Percentiles rank a stretch among this genome's conserved stretches.
Evolutionary conservation across 2,888 invertebrate species (phyloP).

Genomic region (Gisinianus flammeolus): DNA sequence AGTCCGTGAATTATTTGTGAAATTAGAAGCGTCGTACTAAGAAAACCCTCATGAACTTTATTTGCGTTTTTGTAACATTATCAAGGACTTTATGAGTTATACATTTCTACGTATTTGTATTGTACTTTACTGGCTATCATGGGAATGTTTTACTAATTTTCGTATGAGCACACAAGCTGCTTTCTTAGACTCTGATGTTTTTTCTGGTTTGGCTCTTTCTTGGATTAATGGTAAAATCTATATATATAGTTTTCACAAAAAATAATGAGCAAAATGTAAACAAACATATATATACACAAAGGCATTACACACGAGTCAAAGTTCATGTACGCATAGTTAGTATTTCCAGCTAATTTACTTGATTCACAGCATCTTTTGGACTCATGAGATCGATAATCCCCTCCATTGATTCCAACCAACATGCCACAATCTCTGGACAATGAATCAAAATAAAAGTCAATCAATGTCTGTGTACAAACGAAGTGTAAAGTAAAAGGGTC

Average conservation of each 20-base stretch:
- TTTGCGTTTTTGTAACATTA: no score
- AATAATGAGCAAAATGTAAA: background rate
- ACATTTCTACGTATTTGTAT: background rate
- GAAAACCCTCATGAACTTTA: no score
- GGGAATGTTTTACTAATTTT: background rate
- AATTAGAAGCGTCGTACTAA: background rate
- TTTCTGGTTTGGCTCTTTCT: background rate
- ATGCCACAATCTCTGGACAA: constrained; percentile 6
- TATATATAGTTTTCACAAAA: background rate
- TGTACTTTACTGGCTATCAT: background rate
- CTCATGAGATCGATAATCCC: constrained; percentile 27
- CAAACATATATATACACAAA: background rate
- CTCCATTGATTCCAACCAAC: constrained; percentile 29
- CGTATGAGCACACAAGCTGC: constrained; percentile 25
- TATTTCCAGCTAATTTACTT: no score
- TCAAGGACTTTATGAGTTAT: background rate
- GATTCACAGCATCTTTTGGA: constrained; percentile 20
- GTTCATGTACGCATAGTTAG: no score
- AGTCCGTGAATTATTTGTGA: background rate
- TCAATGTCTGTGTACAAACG: no score
- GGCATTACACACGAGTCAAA: no score
- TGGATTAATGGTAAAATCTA: constrained; percentile 15
- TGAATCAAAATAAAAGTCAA: no score
- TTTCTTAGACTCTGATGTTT: background rate
- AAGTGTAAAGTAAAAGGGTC: background rate